Evolutionary conservation across 1,140 invertebrate species (phyloP).

Genomic region (Drosophila sechellia): DNA sequence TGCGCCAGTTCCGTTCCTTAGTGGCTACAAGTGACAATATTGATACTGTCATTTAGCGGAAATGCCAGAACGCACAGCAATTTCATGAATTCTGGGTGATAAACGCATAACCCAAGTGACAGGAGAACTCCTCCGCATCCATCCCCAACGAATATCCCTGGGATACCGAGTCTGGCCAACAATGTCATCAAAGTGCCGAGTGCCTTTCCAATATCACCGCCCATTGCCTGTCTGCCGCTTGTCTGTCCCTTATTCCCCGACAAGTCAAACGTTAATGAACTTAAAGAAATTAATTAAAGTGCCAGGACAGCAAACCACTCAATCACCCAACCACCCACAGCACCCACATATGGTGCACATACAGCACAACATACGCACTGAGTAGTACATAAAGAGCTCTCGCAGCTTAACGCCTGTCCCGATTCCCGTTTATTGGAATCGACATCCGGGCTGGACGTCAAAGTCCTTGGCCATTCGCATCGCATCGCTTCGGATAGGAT

Average conservation of each 20-base stretch:
- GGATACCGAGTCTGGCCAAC: slow-evolving; percentile 38
- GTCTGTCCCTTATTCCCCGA: slow-evolving; percentile 40
- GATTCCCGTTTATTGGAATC: slow-evolving; percentile 73
- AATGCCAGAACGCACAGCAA: not conserved
- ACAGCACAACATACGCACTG: not conserved
- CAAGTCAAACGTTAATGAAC: slow-evolving; percentile 81
- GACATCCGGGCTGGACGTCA: slow-evolving; percentile 67
- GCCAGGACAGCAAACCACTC: slow-evolving; percentile 16
- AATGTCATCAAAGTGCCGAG: slow-evolving; percentile 63
- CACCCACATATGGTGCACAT: slow-evolving; percentile 31
- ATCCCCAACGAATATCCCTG: not conserved
- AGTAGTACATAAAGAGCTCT: slow-evolving; percentile 16
- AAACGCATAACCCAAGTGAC: slow-evolving; percentile 24
- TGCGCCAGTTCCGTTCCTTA: too few relatives aligned
- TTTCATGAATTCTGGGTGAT: slow-evolving; percentile 4
- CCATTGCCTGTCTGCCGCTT: slow-evolving; percentile 54
- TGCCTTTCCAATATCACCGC: slow-evolving; percentile 43
- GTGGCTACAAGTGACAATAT: not conserved
- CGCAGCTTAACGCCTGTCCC: slow-evolving; percentile 59
- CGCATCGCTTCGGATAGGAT: slow-evolving; percentile 1
- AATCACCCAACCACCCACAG: not conserved
- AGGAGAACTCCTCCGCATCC: not conserved
- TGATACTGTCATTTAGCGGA: not conserved
- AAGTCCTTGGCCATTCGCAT: slow-evolving; percentile 36
- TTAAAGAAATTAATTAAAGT: slow-evolving; percentile 82